phyloP scores from a whole-genome alignment of 2,888 invertebrate genomes.

The Malthinus seriepunctatus region DNA sequence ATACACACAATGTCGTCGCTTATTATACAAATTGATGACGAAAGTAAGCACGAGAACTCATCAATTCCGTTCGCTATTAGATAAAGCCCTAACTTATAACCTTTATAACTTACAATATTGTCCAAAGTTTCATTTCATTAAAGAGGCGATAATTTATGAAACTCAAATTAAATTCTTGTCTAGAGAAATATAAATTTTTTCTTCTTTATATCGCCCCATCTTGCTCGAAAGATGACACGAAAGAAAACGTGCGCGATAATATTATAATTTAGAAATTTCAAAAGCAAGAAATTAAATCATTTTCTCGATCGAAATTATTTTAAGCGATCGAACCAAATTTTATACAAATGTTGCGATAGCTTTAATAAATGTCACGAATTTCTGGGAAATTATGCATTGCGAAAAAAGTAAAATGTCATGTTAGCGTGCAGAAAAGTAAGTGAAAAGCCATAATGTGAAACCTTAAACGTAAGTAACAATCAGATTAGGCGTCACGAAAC shows the following conservation, averaged over 20 bases:
- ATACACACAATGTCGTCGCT: not conserved
- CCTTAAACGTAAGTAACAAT: conserved; percentile 14
- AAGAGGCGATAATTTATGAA: conserved; percentile 13
- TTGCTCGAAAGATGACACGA: too few species aligned
- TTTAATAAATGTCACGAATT: too few species aligned
- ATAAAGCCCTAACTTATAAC: not conserved
- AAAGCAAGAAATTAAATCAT: too few species aligned
- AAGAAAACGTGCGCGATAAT: too few species aligned
- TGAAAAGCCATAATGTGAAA: conserved; percentile 16
- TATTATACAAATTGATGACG: conserved; percentile 1
- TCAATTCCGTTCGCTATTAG: conserved; percentile 1
- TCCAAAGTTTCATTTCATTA: conserved; percentile 16
- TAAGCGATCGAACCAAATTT: too few species aligned
- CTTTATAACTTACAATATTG: not conserved
- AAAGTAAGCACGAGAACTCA: not conserved
- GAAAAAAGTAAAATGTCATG: not conserved
- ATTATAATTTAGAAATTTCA: too few species aligned
- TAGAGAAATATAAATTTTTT: too few species aligned
- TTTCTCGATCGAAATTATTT: too few species aligned
- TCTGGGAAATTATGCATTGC: not conserved
- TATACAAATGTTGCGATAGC: too few species aligned
- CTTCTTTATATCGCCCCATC: too few species aligned
- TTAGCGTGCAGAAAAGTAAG: conserved; percentile 3
- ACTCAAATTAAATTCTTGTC: conserved; percentile 11
- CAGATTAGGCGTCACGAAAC: conserved; percentile 13